These are phyloP conservation scores for Hydropsyche tenuis DNA, from an alignment of 1,140 invertebrate species.

Conservation along the genomic window DNA sequence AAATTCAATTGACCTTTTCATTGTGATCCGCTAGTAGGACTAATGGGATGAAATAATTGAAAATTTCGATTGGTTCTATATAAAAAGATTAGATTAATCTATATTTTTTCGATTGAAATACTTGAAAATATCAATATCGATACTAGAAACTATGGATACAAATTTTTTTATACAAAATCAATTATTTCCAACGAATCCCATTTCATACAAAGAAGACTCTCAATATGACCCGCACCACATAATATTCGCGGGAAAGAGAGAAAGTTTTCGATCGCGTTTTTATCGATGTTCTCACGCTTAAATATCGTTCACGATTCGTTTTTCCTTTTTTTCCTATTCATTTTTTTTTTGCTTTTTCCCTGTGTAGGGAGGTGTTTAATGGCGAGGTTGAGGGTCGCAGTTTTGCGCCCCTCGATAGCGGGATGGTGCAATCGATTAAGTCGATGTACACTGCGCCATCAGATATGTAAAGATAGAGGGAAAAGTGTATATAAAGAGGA, in stretches of 20 bases:
- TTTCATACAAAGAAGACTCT: not conserved
- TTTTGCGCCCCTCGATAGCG: not conserved
- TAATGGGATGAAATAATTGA: no score
- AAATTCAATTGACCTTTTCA: no score
- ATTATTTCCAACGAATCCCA: not conserved
- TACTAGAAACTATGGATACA: no score
- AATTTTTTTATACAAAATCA: not conserved
- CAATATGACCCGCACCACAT: no score
- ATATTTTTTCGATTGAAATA: no score
- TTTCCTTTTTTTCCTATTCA: not conserved
- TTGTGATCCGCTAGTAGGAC: no score
- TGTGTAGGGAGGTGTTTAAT: not conserved
- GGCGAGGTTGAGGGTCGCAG: not conserved
- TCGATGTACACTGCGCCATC: not conserved
- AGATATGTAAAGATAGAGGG: no score
- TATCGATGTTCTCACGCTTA: conserved; percentile 16
- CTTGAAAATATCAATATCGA: no score
- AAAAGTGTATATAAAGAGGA: no score
- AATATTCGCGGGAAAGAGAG: not conserved
- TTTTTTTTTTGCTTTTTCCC: no score
- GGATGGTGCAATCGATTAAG: conserved; percentile 19
- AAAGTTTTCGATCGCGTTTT: conserved; percentile 23
- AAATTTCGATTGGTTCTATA: no score
- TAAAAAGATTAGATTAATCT: no score
- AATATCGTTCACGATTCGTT: conserved; percentile 8